Evolutionary conservation across 2,888 invertebrate genomes (phyloP).

Genomic region (Eupithecia inturbata): DNA sequence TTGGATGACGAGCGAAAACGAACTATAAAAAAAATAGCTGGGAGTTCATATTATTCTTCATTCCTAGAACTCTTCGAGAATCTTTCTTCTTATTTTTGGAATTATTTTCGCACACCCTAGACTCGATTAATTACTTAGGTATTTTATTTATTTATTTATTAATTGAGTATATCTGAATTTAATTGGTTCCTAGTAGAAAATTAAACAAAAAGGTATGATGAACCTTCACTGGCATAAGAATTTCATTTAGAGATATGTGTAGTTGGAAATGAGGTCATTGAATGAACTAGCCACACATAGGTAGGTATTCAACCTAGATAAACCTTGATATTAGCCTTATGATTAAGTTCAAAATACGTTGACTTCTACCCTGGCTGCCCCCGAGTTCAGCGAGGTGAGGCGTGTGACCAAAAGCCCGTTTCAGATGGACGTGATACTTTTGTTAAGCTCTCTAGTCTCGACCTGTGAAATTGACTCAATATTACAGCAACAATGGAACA

Average conservation of each 20-base stretch:
- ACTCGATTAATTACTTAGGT: too few relatives aligned
- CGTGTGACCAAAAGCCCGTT: conserved; percentile 67
- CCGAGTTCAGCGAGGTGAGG: conserved; percentile 56
- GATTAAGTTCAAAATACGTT: conserved; percentile 9
- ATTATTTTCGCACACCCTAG: not conserved
- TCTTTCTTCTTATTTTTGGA: not conserved
- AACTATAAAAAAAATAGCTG: not conserved
- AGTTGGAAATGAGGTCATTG: not conserved
- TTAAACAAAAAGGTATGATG: too few relatives aligned
- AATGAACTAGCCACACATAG: not conserved
- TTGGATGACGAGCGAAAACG: not conserved
- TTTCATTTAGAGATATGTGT: too few relatives aligned
- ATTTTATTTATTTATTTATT: too few relatives aligned
- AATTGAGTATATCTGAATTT: too few relatives aligned
- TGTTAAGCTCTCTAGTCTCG: conserved; percentile 54
- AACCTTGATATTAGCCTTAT: not conserved
- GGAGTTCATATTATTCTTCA: not conserved
- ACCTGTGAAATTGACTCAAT: conserved; percentile 42
- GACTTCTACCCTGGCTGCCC: conserved; percentile 40
- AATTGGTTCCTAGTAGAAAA: too few relatives aligned
- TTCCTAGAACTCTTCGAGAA: not conserved
- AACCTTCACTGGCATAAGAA: too few relatives aligned
- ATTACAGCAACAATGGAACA: conserved; percentile 47
- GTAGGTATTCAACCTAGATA: not conserved
- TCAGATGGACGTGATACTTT: conserved; percentile 65